phyloP scores from a whole-genome alignment of 1,140 invertebrate species.

The Heliconius melpomene region DNA sequence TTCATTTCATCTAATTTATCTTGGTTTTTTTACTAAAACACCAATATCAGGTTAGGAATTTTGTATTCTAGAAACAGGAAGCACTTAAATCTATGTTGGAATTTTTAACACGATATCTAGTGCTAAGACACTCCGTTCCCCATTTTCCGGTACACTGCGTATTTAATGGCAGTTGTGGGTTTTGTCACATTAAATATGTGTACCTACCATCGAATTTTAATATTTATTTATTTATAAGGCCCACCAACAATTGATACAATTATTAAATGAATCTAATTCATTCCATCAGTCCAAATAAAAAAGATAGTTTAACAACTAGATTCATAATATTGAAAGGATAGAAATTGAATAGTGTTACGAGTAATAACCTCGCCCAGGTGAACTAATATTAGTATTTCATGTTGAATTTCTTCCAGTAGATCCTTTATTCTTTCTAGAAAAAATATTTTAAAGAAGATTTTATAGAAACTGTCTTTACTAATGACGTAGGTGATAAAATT shows the following conservation, averaged over 20 bases:
- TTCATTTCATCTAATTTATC: slow-evolving; percentile 2
- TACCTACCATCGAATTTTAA: too few relatives aligned
- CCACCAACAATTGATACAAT: too few relatives aligned
- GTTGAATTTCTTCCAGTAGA: background rate
- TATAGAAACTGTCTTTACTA: background rate
- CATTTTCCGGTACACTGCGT: background rate
- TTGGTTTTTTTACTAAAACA: background rate
- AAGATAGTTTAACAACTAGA: background rate
- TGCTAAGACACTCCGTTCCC: background rate
- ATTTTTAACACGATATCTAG: background rate
- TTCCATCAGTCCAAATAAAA: background rate
- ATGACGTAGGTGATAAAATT: too few relatives aligned
- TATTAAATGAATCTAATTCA: background rate
- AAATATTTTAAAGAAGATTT: background rate
- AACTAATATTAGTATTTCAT: background rate
- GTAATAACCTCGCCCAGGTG: background rate
- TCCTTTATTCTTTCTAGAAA: background rate
- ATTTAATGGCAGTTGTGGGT: too few relatives aligned
- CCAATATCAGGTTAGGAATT: background rate
- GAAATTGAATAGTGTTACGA: background rate
- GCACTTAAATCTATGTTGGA: background rate
- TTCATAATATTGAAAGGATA: background rate
- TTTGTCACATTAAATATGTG: too few relatives aligned
- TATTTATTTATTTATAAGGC: too few relatives aligned
- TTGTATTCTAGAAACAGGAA: background rate